Evolutionary conservation across 2,888 invertebrate genomes (phyloP).

Genomic region (Drosophila mulleri): DNA sequence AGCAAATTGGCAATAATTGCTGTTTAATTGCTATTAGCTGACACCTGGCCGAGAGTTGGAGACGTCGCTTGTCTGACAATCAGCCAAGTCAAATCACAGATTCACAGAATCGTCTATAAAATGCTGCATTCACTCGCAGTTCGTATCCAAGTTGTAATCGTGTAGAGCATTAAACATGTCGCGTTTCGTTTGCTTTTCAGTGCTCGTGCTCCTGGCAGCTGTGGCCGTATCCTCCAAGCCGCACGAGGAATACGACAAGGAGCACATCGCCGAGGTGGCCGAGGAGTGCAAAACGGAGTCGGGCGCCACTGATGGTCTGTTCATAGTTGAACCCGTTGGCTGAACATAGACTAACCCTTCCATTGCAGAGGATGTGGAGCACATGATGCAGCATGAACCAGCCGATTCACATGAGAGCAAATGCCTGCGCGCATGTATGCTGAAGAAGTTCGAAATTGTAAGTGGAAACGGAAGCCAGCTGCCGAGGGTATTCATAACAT

Average conservation of each 20-base stretch:
- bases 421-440: constrained; percentile 82
- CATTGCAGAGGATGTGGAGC: constrained; percentile 77
- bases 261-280: constrained; percentile 65
- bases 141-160: constrained; percentile 49
- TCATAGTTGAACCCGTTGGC: not conserved
- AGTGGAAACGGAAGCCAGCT: constrained; percentile 27
- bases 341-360: not conserved
- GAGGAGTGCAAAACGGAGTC: constrained; percentile 77
- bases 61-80: constrained; percentile 41
- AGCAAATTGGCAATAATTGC: constrained; percentile 60
- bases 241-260: constrained; percentile 62
- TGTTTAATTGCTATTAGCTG: constrained; percentile 58
- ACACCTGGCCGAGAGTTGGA: constrained; percentile 22
- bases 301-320: constrained; percentile 82
- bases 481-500: not conserved
- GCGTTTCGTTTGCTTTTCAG: constrained; percentile 44
- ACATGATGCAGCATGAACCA: constrained; percentile 71
- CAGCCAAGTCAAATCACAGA: constrained; percentile 40
- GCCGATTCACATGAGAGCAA: constrained; percentile 75
- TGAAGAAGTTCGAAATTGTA: constrained; percentile 83
- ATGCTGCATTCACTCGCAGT: constrained; percentile 23
- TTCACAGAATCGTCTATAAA: constrained; percentile 48
- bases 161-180: constrained; percentile 49
- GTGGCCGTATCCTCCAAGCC: constrained; percentile 52
- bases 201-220: constrained; percentile 38